Percentiles rank a stretch among this genome's conserved stretches.
Conservation (phyloP, 2,113 vertebrate species). For the Oreocharis arfaki region DNA sequence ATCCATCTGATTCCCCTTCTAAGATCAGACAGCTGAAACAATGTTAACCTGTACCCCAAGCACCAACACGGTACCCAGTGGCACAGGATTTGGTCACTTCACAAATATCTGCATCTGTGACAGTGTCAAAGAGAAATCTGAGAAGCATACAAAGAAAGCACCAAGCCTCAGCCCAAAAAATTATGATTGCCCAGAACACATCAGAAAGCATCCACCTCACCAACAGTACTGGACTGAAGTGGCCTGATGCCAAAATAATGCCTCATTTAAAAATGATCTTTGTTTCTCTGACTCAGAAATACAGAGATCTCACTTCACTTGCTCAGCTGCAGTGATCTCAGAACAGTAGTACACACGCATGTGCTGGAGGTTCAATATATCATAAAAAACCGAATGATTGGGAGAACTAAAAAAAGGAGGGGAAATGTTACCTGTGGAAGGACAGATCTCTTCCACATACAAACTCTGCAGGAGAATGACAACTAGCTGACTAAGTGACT, state of each 20-base stretch:
- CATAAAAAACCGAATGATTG: not conserved
- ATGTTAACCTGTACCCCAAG: not conserved
- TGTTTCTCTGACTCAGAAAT: not conserved
- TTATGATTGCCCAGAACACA: not conserved
- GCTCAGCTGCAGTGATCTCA: not conserved
- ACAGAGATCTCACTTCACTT: not conserved
- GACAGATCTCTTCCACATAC: not conserved
- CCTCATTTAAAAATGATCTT: not conserved
- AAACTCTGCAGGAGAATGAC: not conserved
- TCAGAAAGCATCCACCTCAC: not conserved
- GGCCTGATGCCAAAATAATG: not conserved
- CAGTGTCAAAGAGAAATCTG: not conserved
- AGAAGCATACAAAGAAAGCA: not conserved
- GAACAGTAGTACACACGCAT: not conserved
- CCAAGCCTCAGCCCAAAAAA: not conserved
- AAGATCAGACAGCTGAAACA: not conserved
- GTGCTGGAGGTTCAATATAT: not conserved
- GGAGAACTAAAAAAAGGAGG: not conserved
- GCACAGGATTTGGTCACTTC: not conserved
- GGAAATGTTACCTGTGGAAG: not conserved
- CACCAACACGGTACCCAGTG: not conserved
- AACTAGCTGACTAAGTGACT: not conserved
- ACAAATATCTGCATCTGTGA: not conserved
- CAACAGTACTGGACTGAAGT: not conserved
- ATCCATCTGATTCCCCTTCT: not conserved